A percentile compares a stretch with the other conserved stretches of the same genome.
phyloP scores from a whole-genome alignment of 2,888 invertebrate genomes.

The Electrophaes corylata region DNA sequence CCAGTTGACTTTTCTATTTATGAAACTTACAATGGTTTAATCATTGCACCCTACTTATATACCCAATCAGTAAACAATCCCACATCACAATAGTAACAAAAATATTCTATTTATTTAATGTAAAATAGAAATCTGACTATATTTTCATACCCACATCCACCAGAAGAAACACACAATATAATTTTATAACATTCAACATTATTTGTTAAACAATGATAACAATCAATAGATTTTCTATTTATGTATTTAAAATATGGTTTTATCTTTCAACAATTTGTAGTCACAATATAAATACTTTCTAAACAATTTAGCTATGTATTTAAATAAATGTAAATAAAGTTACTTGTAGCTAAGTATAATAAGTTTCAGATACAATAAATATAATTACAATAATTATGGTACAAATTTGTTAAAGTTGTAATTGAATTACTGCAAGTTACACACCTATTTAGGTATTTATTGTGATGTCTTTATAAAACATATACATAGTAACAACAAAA shows the following conservation, averaged over 20 bases:
- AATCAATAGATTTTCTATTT: constrained; percentile 77
- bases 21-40: constrained; percentile 68
- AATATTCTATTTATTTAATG: constrained; percentile 75
- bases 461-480: constrained; percentile 9
- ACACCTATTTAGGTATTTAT: not conserved
- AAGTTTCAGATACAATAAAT: constrained; percentile 9
- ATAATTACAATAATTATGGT: constrained; percentile 9
- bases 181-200: constrained; percentile 81
- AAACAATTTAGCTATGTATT: constrained; percentile 46
- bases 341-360: constrained; percentile 28
- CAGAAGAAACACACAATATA: constrained; percentile 78
- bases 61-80: constrained; percentile 76
- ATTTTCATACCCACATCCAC: constrained; percentile 70
- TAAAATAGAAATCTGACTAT: constrained; percentile 79
- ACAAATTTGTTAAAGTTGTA: constrained; percentile 11
- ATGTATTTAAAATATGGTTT: constrained; percentile 74
- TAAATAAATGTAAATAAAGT: constrained; percentile 43
- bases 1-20: constrained; percentile 59
- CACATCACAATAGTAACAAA: constrained; percentile 76
- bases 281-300: constrained; percentile 51
- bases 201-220: constrained; percentile 81
- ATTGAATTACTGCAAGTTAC: constrained; percentile 14
- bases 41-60: constrained; percentile 65
- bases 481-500: no score
- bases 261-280: constrained; percentile 72